A percentile compares a stretch with the other conserved stretches of the same genome.
Evolutionary conservation across 2,113 vertebrate genomes (phyloP).

Genomic region (Pseudonaja textilis): DNA sequence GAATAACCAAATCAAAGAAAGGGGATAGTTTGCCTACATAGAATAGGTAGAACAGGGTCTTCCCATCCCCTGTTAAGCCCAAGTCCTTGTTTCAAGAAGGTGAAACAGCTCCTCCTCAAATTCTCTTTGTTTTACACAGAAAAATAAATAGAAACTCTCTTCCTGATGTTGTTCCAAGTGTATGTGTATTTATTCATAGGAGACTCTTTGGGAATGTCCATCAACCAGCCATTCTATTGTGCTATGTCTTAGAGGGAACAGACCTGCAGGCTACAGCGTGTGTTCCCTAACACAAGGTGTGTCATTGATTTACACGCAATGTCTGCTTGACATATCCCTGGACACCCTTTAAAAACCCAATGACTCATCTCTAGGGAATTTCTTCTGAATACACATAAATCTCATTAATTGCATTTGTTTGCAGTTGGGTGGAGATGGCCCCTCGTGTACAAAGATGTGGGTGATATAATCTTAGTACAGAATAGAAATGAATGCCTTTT

Average conservation of each 20-base stretch:
- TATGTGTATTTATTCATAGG: background rate
- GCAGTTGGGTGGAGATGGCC: slow-evolving; percentile 64
- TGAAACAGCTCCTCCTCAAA: slow-evolving; percentile 52
- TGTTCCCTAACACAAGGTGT: slow-evolving; percentile 55
- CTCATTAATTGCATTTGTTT: slow-evolving; percentile 51
- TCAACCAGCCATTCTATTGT: slow-evolving; percentile 20
- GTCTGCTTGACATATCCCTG: slow-evolving; percentile 54
- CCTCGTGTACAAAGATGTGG: slow-evolving; percentile 60
- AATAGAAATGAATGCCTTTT: slow-evolving; percentile 58
- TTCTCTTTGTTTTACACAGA: slow-evolving; percentile 39
- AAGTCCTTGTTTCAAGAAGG: slow-evolving; percentile 53
- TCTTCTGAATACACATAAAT: slow-evolving; percentile 65
- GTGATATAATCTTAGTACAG: slow-evolving; percentile 60
- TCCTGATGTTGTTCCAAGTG: slow-evolving; percentile 24
- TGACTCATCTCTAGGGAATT: slow-evolving; percentile 67
- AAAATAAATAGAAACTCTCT: slow-evolving; percentile 50
- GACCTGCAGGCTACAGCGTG: background rate
- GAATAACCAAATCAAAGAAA: background rate
- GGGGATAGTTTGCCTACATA: background rate
- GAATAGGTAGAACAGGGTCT: background rate
- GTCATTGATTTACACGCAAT: slow-evolving; percentile 52
- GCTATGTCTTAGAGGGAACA: background rate
- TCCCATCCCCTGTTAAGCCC: slow-evolving; percentile 14
- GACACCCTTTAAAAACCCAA: slow-evolving; percentile 51
- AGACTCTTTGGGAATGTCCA: slow-evolving; percentile 8